Evolutionary conservation across 2,797 vertebrate species (phyloP), one percentile per base, ranked within the genome.

Genomic region (Trachurus trachurus): DNA sequence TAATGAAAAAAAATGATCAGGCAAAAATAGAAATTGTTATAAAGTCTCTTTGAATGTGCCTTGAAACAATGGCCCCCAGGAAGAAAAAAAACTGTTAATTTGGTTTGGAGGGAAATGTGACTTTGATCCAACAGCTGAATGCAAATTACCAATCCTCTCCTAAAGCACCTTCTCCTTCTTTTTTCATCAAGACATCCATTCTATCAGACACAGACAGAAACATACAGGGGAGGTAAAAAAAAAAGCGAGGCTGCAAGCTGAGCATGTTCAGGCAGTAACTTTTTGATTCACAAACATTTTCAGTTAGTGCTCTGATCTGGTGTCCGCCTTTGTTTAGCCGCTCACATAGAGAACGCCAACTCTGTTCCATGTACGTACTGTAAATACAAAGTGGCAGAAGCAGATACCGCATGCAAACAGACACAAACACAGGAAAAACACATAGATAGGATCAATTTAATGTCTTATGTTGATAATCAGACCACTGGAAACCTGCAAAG

Each of bases 91-190:
- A 45, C 13, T 45, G 72, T 87, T 92, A 82, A 91, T 93, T 93
- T 92, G 78, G 71, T 93, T 93, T 76, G 76, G 78, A 86, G 78
- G 80, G 64, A 89, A 89, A 81, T 79, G 83, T 78, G 86, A 92
- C 88, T 93, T 94, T 94, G 89, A 94, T 94, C 83, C 70, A 78
- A 72, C 85, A 82, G 81, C 88, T 91, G 85, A 89, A 94, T 92
- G 88, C 84, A 91, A 91, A 93, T 92, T 66, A 78, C 71, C 77
- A 80, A 84, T 76, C 76, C 67, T 70, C 79, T 86, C 44, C 59
- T 77, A 68, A 88, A 80, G 76, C 74, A 65, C 82, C 70, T 62
- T 63, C 49, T 60, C 52, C 54, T 61, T 76, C 40, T 80, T 34
- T 45, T 74, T 37, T 49, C 37, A 84, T 84, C 49, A 66, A 62